Evolutionary conservation across 35 echinoderm and acorn worm species (phyloP).

Genomic region (Acanthaster planci): DNA sequence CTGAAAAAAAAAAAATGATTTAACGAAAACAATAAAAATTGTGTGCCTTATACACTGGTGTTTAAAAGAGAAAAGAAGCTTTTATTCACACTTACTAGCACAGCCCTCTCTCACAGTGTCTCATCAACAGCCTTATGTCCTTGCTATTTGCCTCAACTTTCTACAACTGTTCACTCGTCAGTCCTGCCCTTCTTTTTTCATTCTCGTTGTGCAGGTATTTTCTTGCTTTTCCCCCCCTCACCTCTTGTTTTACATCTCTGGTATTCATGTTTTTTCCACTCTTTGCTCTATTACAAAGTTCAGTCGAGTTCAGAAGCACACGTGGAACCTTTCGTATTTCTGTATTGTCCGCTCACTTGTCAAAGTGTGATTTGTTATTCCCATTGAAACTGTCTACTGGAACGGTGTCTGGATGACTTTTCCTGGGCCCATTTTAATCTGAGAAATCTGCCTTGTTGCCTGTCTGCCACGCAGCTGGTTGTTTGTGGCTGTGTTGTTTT

Average conservation of each 20-base stretch:
- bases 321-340: too few relatives aligned
- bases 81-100: not conserved
- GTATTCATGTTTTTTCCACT: not conserved
- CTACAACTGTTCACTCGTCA: not conserved
- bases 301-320: too few relatives aligned
- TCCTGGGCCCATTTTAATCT: too few relatives aligned
- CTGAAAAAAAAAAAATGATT: constrained; percentile 28
- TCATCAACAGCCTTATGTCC: constrained; percentile 31
- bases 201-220: not conserved
- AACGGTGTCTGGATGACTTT: too few relatives aligned
- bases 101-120: constrained; percentile 5
- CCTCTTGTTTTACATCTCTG: not conserved
- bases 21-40: not conserved
- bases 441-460: too few relatives aligned
- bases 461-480: too few relatives aligned
- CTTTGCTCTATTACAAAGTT: constrained; percentile 20
- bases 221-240: not conserved
- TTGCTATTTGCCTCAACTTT: constrained; percentile 11
- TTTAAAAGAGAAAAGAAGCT: not conserved
- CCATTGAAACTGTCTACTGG: too few relatives aligned
- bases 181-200: not conserved
- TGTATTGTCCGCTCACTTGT: not conserved
- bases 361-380: not conserved
- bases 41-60: constrained; percentile 20
- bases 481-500: too few relatives aligned